Base-by-base conservation (phyloP, 2,797 vertebrate species). In the Leuciscus waleckii region DNA sequence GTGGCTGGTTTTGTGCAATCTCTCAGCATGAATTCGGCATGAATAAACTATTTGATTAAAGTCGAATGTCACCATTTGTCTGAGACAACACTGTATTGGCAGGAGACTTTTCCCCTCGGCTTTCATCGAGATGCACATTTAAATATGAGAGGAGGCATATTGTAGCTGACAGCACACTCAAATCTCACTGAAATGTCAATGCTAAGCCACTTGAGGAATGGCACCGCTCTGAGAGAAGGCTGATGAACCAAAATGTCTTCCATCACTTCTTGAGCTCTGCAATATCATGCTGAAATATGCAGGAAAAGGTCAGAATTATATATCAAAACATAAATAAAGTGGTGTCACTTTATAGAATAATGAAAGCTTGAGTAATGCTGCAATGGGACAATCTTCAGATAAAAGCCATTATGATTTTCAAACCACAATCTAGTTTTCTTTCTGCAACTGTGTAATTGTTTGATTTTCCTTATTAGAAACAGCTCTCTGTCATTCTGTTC, bases 111-210 rank as follows among this genome's bases (percentile, higher is more conserved):
- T 83, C 86, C 87, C 83, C 81, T 87, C 68, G 19, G 70, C 87
- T 77, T 81, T 84, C 87, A 88, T 89, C 63, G 81, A 90, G 90
- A 68, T 79, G 83, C 79, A 65, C 83, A 88, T 89, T 90, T 90
- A 89, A 85, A 90, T 91, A 80, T 87, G 84, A 91, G 92, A 92
- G 86, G 83, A 92, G 91, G 90, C 92, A 83, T 89, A 91, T 90
- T 89, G 91, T 89, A 89, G 92, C 91, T 92, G 92, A 93, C 90
- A 88, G 89, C 69, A 49, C 90, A 81, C 89, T 90, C 83, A 80
- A 90, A 92, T 92, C 91, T 93, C 81, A 76, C 85, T 85, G 89
- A 94, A 95, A 94, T 93, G 92, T 94, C 91, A 92, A 84, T 21
- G 46, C 41, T 77, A 89, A 93, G 90, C 89, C 91, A 90, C 86